phyloP scores from a whole-genome alignment of 2,888 invertebrate genomes.

The Tineola bisselliella region DNA sequence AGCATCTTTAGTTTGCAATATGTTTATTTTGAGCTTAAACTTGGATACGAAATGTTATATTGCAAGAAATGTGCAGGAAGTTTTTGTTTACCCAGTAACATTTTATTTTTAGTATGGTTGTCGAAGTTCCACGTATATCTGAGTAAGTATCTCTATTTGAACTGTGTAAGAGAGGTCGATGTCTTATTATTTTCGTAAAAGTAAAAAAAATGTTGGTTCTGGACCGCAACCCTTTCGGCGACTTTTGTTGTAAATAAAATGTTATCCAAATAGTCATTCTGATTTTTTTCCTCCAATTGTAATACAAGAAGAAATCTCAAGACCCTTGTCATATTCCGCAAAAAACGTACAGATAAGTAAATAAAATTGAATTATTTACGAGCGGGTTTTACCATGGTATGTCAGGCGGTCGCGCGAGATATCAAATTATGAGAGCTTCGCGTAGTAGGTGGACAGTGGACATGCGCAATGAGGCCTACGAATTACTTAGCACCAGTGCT shows the following conservation, averaged over 20 bases:
- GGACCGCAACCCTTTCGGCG: neutral
- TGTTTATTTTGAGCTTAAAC: neutral
- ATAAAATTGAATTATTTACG: constrained; percentile 61
- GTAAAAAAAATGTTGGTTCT: neutral
- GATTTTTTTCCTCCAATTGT: constrained; percentile 2
- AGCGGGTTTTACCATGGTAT: constrained; percentile 54
- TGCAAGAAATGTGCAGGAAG: neutral
- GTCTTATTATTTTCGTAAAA: neutral
- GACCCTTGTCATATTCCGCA: constrained; percentile 27
- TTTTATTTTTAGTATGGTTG: too few relatives aligned
- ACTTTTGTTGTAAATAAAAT: neutral
- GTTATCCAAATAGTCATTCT: neutral
- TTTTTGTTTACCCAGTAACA: neutral
- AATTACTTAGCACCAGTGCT: constrained; percentile 5
- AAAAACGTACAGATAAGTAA: constrained; percentile 35
- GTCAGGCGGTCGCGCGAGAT: constrained; percentile 60
- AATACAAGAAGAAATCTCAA: constrained; percentile 14
- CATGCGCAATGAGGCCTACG: constrained; percentile 39
- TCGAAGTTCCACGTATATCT: too few relatives aligned
- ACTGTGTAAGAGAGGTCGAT: neutral
- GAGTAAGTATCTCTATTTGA: too few relatives aligned
- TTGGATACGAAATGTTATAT: neutral
- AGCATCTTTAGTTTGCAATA: neutral
- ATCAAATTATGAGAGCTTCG: constrained; percentile 46
- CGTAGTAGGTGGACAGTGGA: constrained; percentile 32